Base-by-base conservation (phyloP, 2,113 vertebrate genomes). In the Anas platyrhynchos region DNA sequence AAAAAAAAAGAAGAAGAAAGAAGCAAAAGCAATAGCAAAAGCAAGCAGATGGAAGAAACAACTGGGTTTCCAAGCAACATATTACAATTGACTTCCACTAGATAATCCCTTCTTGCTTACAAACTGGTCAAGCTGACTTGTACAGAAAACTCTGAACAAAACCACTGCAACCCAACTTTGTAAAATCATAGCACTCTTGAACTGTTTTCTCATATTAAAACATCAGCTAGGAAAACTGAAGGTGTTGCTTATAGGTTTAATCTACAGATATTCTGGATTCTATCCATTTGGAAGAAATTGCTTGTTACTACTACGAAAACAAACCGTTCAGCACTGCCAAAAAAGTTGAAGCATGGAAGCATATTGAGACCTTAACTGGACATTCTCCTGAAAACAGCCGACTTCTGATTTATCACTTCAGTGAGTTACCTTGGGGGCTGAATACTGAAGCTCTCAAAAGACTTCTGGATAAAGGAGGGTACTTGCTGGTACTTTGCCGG, bases 391-490 rank as follows among this genome's bases (percentile, higher is more conserved):
- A 32, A 83, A 84, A 88, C 0, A 67, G 5, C 9, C 54, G 16
- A 61, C 43, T 38, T 61, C n/a, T 11, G 84, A 78, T 63, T 56
- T 23, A n/a, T 14, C 22, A 15, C 50, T 94, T 76, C 80, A 78
- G 83, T 79, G 41, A 50, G 43, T 89, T 98, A 99, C 99, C 99
- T 99, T 91, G 99, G 99, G 94, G 99, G 99, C 7, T 99, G 99
- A 96, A 99, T 99, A 97, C 98, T 99, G 96, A 99, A 99, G 95
- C 97, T 98, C 94, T 99, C 99, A 97, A 99, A 99, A 99, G 76
- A 99, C 98, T 97, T 99, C 99, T 89, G 99, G 99, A 95, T 99
- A 99, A 83, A 99, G 98, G 73, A 99, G 96, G 72, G 99, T 38
- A 38, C 38, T 38, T 38, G 38, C 38, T 38, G 38, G 38, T 38